A percentile compares a stretch with the other conserved stretches of the same genome.
Conservation (phyloP, 1,140 invertebrate species). For the Campoletis sonorensis region DNA sequence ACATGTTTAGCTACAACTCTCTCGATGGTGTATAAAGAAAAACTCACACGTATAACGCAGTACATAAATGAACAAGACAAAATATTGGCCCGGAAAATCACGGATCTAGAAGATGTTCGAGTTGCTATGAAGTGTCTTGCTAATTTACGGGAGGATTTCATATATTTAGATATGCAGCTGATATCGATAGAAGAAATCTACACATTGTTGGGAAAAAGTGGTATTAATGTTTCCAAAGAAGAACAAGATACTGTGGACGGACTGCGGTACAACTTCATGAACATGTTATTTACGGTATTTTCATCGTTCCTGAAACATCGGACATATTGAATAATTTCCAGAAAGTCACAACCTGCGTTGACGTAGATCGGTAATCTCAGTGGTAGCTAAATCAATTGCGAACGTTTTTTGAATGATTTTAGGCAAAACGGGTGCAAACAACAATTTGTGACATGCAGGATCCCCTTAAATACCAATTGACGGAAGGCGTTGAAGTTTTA, state of each 20-base stretch:
- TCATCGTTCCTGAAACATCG: conserved; percentile 16
- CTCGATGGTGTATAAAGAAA: conserved; percentile 80
- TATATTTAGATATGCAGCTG: conserved; percentile 84
- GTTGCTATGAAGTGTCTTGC: conserved; percentile 86
- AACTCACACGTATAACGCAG: conserved; percentile 80
- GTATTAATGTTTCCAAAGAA: conserved; percentile 85
- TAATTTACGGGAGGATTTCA: conserved; percentile 84
- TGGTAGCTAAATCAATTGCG: too few species aligned
- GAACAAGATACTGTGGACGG: conserved; percentile 88
- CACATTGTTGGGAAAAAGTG: conserved; percentile 82
- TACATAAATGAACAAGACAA: conserved; percentile 84
- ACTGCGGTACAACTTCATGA: conserved; percentile 86
- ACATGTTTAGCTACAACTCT: conserved; percentile 80
- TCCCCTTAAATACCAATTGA: conserved; percentile 83
- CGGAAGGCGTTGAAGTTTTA: conserved; percentile 83
- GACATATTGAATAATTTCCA: conserved; percentile 6
- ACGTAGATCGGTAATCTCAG: too few species aligned
- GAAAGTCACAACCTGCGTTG: too few species aligned
- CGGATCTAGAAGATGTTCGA: conserved; percentile 85
- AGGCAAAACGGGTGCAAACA: conserved; percentile 84
- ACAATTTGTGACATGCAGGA: conserved; percentile 87
- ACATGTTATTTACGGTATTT: conserved; percentile 83
- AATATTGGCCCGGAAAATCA: conserved; percentile 81
- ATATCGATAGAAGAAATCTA: conserved; percentile 89
- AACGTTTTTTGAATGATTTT: conserved; percentile 26